Conservation (phyloP, 2,113 vertebrate species). For the Charadrius vociferus region DNA sequence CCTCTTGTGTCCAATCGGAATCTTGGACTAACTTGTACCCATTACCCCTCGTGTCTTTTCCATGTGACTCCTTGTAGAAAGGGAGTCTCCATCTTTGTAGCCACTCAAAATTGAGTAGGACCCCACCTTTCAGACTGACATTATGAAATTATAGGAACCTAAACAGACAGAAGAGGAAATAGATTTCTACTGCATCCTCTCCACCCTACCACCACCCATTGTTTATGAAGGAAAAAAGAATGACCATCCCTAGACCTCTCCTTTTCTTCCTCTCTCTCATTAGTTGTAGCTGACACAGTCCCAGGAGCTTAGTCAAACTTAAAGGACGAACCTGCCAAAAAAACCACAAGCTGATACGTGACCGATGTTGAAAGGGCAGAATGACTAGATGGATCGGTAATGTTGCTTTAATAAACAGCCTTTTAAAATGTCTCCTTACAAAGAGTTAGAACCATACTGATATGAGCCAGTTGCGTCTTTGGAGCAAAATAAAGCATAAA, state of each 20-base stretch:
- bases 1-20: neutral
- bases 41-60: neutral
- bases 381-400: slow-evolving; percentile 17
- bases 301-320: neutral
- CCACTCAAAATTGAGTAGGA: neutral
- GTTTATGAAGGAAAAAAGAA: slow-evolving; percentile 24
- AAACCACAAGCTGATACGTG: slow-evolving; percentile 23
- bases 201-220: neutral
- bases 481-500: slow-evolving; percentile 11
- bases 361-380: neutral
- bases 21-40: neutral
- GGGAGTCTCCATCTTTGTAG: neutral
- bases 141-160: neutral
- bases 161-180: neutral
- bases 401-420: neutral
- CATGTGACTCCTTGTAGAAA: neutral
- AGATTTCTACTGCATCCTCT: neutral
- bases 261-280: neutral
- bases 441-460: neutral
- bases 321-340: slow-evolving; percentile 36
- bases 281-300: slow-evolving; percentile 12
- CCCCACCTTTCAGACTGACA: no score
- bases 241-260: neutral
- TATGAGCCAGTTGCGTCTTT: neutral
- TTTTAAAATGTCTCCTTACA: slow-evolving; percentile 9